Percentiles rank a stretch among this genome's conserved stretches.
These are phyloP conservation scores for Nesoenas mayeri DNA, from an alignment of 2,113 vertebrate species.

Conservation along the genomic window DNA sequence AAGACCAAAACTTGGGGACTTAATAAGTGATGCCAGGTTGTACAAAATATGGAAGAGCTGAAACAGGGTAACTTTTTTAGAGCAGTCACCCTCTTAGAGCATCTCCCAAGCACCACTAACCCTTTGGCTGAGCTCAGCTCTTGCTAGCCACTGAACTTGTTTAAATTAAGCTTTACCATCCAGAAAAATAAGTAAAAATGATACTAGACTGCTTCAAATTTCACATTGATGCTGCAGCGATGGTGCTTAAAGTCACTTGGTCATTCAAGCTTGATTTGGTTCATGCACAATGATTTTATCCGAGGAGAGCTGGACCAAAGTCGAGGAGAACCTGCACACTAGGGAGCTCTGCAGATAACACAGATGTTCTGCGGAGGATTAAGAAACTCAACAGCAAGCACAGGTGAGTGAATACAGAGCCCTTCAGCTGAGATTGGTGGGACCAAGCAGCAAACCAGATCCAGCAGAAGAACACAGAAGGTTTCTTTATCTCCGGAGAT, in stretches of 20 bases:
- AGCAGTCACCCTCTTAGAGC: not conserved
- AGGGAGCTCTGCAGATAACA: not conserved
- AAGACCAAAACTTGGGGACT: not conserved
- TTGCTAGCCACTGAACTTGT: not conserved
- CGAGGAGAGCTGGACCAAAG: not conserved
- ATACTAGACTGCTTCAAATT: not conserved
- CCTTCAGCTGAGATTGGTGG: not conserved
- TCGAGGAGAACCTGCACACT: not conserved
- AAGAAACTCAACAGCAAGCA: not conserved
- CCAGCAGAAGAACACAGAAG: not conserved
- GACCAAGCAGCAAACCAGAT: not conserved
- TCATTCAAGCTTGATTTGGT: not conserved
- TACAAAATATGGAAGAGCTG: not conserved
- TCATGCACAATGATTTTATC: not conserved
- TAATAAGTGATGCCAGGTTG: not conserved
- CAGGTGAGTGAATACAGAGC: not conserved
- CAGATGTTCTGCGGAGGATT: not conserved
- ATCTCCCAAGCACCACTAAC: not conserved
- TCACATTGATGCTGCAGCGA: fast-evolving
- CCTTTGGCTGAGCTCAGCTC: not conserved
- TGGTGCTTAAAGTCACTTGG: not conserved
- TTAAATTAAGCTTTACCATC: not conserved
- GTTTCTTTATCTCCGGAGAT: not conserved
- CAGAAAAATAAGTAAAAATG: not conserved
- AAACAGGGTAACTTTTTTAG: not conserved